Percentiles rank a stretch among this genome's conserved stretches.
These are phyloP conservation scores for Apocheima hispidaria DNA, from an alignment of 2,888 invertebrate species.

Conservation along the genomic window DNA sequence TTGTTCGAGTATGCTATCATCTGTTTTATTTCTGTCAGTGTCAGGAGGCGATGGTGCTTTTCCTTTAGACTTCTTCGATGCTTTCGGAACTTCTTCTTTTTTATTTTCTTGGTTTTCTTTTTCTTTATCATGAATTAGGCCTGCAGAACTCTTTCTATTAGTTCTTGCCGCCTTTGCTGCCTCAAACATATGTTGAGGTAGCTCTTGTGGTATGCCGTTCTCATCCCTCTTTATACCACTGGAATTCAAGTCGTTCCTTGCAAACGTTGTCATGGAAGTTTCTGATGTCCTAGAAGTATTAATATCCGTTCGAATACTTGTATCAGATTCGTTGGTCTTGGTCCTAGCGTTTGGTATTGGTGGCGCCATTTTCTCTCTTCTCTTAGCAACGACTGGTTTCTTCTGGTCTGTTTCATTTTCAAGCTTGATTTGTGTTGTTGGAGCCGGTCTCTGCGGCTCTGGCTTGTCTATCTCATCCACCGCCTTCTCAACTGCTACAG, in stretches of 20 bases:
- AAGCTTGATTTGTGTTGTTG: slow-evolving; percentile 77
- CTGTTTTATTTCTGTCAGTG: slow-evolving; percentile 77
- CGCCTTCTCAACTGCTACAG: slow-evolving; percentile 66
- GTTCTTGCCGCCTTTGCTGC: slow-evolving; percentile 90
- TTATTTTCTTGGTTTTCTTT: slow-evolving; percentile 53
- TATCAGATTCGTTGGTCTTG: slow-evolving; percentile 73
- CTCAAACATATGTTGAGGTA: slow-evolving; percentile 90
- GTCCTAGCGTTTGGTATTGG: slow-evolving; percentile 80
- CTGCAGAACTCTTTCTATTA: slow-evolving; percentile 87
- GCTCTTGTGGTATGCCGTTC: slow-evolving; percentile 89
- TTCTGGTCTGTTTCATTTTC: slow-evolving; percentile 80
- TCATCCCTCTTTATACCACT: slow-evolving; percentile 87
- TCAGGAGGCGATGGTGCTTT: slow-evolving; percentile 91
- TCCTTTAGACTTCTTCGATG: slow-evolving; percentile 88
- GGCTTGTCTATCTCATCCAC: slow-evolving; percentile 78
- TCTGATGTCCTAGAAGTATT: slow-evolving; percentile 72
- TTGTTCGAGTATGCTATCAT: slow-evolving; percentile 80
- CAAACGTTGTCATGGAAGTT: slow-evolving; percentile 62
- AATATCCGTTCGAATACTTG: slow-evolving; percentile 50
- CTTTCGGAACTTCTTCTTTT: slow-evolving; percentile 56
- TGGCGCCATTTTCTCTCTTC: slow-evolving; percentile 81
- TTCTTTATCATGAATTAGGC: slow-evolving; percentile 68
- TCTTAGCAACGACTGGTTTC: slow-evolving; percentile 84
- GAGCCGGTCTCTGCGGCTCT: slow-evolving; percentile 67
- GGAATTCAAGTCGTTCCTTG: slow-evolving; percentile 81